Evolutionary conservation across 1,140 invertebrate species (phyloP).

Genomic region (Ridgeia piscesae): DNA sequence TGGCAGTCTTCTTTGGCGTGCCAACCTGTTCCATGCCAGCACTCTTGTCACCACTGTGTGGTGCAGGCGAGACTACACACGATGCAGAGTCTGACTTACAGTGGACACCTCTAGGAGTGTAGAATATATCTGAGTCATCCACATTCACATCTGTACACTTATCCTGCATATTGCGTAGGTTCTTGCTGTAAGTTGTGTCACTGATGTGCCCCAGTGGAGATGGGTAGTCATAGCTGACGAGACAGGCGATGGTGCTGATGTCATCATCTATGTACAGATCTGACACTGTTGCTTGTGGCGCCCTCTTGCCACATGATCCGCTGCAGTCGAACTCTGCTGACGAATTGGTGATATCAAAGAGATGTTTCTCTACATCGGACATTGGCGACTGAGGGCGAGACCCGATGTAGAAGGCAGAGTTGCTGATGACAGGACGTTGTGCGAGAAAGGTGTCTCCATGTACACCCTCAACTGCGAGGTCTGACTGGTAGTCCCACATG

Average conservation of each 20-base stretch:
- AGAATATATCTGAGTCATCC: background rate
- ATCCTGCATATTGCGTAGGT: background rate
- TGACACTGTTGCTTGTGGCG: background rate
- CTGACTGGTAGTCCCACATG: conserved; percentile 25
- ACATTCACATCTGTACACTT: background rate
- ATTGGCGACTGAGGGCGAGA: background rate
- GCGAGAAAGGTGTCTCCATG: background rate
- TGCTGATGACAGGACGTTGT: background rate
- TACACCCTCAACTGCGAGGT: background rate
- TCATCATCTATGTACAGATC: background rate
- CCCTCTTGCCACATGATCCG: background rate
- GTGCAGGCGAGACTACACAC: background rate
- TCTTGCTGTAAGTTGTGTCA: background rate
- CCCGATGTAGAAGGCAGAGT: background rate
- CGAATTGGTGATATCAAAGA: background rate
- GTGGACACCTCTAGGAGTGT: background rate
- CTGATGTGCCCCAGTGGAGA: background rate
- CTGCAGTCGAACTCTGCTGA: background rate
- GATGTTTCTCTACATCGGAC: background rate
- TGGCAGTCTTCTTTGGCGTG: background rate
- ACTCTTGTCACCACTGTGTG: background rate
- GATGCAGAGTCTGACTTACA: background rate
- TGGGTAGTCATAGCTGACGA: background rate
- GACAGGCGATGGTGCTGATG: background rate
- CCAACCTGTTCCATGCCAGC: background rate